Evolutionary conservation across 2,888 invertebrate genomes (phyloP).

Genomic region (Ochropacha duplaris): DNA sequence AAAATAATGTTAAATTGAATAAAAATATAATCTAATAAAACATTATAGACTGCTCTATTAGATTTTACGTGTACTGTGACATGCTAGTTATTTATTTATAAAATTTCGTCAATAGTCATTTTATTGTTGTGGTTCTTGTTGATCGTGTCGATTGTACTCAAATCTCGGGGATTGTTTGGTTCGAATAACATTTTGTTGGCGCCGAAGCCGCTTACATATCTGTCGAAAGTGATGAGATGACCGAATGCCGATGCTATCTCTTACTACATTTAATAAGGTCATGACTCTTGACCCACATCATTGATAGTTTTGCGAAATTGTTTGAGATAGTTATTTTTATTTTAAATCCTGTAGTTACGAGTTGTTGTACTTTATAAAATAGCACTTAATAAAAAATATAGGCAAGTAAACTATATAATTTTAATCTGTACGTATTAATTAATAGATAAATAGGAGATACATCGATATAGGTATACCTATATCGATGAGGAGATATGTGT

Average conservation of each 20-base stretch:
- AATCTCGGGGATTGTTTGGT: constrained; percentile 55
- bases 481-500: too few species aligned
- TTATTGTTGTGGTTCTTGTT: constrained; percentile 56
- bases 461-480: too few species aligned
- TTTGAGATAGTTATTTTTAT: constrained; percentile 13
- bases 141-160: constrained; percentile 56
- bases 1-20: too few species aligned
- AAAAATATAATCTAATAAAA: too few species aligned
- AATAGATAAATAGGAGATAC: too few species aligned
- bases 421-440: not conserved
- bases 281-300: constrained; percentile 41
- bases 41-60: constrained; percentile 23
- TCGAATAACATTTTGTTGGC: constrained; percentile 45
- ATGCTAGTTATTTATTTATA: constrained; percentile 14
- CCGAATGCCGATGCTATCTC: constrained; percentile 39
- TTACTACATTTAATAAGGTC: constrained; percentile 50
- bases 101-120: constrained; percentile 60
- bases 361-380: not conserved
- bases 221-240: constrained; percentile 28
- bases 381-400: too few species aligned
- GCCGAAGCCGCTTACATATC: constrained; percentile 23
- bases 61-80: not conserved
- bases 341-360: not conserved
- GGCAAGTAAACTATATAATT: not conserved
- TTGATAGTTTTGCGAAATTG: constrained; percentile 33